Base-by-base conservation (phyloP, 2,888 invertebrate species). In the Thecophora atra region DNA sequence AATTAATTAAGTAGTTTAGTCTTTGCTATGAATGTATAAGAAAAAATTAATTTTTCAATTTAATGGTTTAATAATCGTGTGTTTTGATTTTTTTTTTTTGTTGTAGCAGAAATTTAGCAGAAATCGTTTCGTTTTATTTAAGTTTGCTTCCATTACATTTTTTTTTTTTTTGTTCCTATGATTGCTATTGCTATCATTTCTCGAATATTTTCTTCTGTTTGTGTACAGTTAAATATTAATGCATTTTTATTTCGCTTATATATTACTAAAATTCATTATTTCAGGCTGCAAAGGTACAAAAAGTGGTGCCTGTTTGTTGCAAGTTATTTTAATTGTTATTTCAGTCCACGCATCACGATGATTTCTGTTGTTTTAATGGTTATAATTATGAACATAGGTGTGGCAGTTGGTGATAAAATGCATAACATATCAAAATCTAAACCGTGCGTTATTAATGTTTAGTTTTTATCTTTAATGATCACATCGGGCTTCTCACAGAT, bases 401-500 rank as follows among this genome's bases (percentile, higher is more conserved):
- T 28, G 30, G 37, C 24, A 19, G 62, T 42, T 15, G 42, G 21
- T 30, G 54, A 67, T n/a, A 37, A 54, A 54, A 30, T 8, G 5
- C 21, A 19, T 66, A 56, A 21, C 24, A 47, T 5, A 26, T 44
- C 44, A 44, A 13, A 15, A 44, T 54, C 2, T 77, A 76, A 78
- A 79, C 78, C 79, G 77, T 78, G 78, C 28, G 24, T 4, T 54
- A 54, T 21, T 19, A 28, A 58, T 15, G 8, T 58, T 28, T 24
- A 64, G 60, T 68, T n/a, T n/a, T n/a, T n/a, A n/a, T n/a, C n/a
- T n/a, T 71, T 72, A 75, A 58, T 66, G 73, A 83, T 81, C 83
- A 81, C 81, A 81, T 83, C 81, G 77, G 81, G 80, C 37, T 82
- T 80, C 81, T 81, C 83, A 83, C 82, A 81, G 81, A 83, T 77